These are phyloP conservation scores for Anas flavirostris DNA, from an alignment of 2,797 vertebrate species.

Conservation along the genomic window DNA sequence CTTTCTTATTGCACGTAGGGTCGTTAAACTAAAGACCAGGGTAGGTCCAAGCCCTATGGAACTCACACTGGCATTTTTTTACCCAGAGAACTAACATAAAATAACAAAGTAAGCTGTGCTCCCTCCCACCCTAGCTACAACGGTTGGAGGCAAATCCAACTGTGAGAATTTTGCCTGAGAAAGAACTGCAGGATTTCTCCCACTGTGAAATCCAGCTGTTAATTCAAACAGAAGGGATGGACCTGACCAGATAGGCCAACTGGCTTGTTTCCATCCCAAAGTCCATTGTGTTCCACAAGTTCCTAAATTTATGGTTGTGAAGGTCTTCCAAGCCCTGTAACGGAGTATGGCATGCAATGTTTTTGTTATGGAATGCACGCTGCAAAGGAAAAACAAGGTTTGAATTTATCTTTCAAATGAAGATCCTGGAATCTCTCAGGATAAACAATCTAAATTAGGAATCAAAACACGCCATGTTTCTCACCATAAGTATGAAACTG, in stretches of 20 bases:
- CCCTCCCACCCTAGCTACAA: constrained; percentile 49
- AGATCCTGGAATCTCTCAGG: constrained; percentile 44
- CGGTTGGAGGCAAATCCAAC: constrained; percentile 60
- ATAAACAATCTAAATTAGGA: constrained; percentile 65
- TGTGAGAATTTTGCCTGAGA: constrained; percentile 69
- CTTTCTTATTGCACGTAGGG: not conserved
- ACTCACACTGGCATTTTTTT: constrained; percentile 29
- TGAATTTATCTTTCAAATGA: constrained; percentile 55
- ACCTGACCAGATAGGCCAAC: constrained; percentile 70
- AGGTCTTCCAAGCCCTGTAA: constrained; percentile 63
- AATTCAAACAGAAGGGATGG: constrained; percentile 71
- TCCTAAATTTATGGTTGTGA: constrained; percentile 67
- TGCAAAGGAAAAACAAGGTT: constrained; percentile 64
- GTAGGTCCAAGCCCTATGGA: constrained; percentile 52
- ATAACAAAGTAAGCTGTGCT: constrained; percentile 68
- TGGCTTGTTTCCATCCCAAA: constrained; percentile 62
- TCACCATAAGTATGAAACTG: constrained; percentile 50
- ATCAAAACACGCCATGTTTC: constrained; percentile 48
- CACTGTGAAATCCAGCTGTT: constrained; percentile 67
- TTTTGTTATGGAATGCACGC: constrained; percentile 52
- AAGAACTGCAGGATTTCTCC: constrained; percentile 70
- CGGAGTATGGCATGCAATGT: constrained; percentile 50
- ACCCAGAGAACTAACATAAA: constrained; percentile 60
- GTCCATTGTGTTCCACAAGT: constrained; percentile 66
- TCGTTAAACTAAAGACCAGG: constrained; percentile 41